phyloP scores from a whole-genome alignment of 2,888 invertebrate species.

The Parnassius mnemosyne region DNA sequence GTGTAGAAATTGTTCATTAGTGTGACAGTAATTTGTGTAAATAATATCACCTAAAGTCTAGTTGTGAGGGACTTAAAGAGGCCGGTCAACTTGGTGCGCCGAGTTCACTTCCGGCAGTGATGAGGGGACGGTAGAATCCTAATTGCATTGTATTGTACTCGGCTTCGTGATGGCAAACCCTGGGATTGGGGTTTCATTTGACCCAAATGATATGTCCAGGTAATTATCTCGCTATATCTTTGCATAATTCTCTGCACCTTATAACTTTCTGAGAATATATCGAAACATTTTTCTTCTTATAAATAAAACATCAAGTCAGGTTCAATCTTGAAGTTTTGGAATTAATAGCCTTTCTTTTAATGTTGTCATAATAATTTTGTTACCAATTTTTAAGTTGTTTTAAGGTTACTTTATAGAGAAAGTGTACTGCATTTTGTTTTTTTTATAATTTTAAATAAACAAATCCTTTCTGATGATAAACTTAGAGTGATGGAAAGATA shows the following conservation, averaged over 20 bases:
- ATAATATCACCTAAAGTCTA: slow-evolving; percentile 34
- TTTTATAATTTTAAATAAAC: too few species aligned
- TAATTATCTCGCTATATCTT: slow-evolving; percentile 29
- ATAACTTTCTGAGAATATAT: too few species aligned
- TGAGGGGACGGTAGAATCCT: slow-evolving; percentile 54
- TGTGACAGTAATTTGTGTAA: slow-evolving; percentile 32
- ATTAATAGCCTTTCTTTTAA: too few species aligned
- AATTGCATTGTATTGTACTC: slow-evolving; percentile 41
- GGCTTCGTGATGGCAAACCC: slow-evolving; percentile 68
- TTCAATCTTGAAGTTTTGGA: too few species aligned
- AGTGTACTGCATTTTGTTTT: too few species aligned
- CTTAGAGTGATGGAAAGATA: too few species aligned
- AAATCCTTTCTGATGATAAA: too few species aligned
- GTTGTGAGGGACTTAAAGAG: slow-evolving; percentile 47
- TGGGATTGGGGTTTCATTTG: slow-evolving; percentile 84
- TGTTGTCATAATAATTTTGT: too few species aligned
- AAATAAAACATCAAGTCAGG: too few species aligned
- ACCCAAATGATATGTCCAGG: slow-evolving; percentile 86
- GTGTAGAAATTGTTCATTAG: slow-evolving; percentile 38
- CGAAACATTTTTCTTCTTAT: too few species aligned
- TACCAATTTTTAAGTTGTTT: too few species aligned
- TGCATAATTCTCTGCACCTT: background rate
- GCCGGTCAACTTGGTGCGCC: slow-evolving; percentile 42
- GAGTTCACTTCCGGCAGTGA: slow-evolving; percentile 57
- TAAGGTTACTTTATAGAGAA: too few species aligned